Conservation (phyloP, 2,888 invertebrate genomes). For the Mechanitis mazaeus region DNA sequence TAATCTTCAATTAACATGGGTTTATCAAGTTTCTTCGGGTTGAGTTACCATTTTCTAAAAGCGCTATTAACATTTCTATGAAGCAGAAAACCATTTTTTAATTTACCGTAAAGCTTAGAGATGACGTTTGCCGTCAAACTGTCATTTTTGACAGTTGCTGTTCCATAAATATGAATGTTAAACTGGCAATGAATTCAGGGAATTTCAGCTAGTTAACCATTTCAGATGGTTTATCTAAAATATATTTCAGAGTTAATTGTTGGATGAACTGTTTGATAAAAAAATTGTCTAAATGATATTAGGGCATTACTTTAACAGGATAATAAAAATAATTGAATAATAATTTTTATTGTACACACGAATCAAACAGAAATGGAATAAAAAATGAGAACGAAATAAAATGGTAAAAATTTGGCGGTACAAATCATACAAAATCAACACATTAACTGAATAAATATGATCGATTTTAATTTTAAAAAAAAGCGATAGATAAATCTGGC, state of each 20-base stretch:
- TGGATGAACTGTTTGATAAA: background rate
- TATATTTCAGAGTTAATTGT: too few species aligned
- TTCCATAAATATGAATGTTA: constrained; percentile 12
- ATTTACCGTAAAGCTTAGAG: constrained; percentile 29
- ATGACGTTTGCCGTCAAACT: constrained; percentile 35
- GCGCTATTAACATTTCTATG: constrained; percentile 10
- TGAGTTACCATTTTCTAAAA: constrained; percentile 3
- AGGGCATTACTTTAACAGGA: background rate
- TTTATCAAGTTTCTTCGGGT: constrained; percentile 5
- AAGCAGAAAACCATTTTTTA: constrained; percentile 9
- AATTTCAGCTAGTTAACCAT: background rate
- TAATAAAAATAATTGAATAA: background rate
- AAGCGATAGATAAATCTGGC: too few species aligned
- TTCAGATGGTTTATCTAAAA: too few species aligned
- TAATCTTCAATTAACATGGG: constrained; percentile 4
- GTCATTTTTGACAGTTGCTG: constrained; percentile 40
- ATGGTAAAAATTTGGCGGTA: too few species aligned
- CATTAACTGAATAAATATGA: too few species aligned
- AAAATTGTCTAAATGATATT: background rate
- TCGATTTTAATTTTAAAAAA: background rate
- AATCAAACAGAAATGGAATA: too few species aligned
- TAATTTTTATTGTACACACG: too few species aligned
- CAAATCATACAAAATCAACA: too few species aligned
- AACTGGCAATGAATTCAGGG: background rate
- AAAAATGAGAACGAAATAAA: too few species aligned